Base-by-base conservation (phyloP, 2,888 invertebrate genomes). In the Theodoxus fluviatilis region DNA sequence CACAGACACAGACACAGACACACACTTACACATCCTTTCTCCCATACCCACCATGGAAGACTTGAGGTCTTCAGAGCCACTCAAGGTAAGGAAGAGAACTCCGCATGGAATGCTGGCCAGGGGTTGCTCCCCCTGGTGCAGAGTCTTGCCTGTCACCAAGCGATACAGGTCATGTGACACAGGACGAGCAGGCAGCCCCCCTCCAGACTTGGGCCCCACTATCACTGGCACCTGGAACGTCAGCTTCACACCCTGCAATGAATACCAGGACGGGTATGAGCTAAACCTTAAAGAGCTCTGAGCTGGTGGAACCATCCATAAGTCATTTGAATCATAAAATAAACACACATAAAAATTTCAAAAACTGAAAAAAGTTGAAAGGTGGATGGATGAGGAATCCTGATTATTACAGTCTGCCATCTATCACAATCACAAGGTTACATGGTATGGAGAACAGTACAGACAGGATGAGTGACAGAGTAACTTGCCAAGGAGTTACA, bases 161-260 rank as follows among this genome's bases (percentile, higher is more conserved):
- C 63, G 64, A 66, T 74, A 75, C 22, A 76, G 71, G 43, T 76
- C 77, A 71, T 31, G 75, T 66, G 38, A 76, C n/a, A 69, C 69
- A 15, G 69, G 52, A 18, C 55, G 37, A 22, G 69, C 67, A 35
- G n/a, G n/a, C n/a, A n/a, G n/a, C n/a, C n/a, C n/a, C n/a, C n/a
- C n/a, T n/a, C 78, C 71, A 47, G 76, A 74, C 59, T 80, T 80
- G n/a, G 83, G 81, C 9, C 83, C 82, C 43, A 83, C 77, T 9
- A 83, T 81, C 67, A 78, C 76, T 15, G 83, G 83, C 9, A 78
- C 78, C 75, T 81, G 81, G 69, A 83, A 79, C 7, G 83, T 81
- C 31, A 83, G 70, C 61, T 79, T 78, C 15, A 78, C 75, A 73
- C 76, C 67, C 40, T 73, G 72, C 35, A 55, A 69, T 65, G 37